Evolutionary conservation across 37 sponge, comb jelly and placozoan genomes (phyloP).

Genomic region (Spongilla lacustris): DNA sequence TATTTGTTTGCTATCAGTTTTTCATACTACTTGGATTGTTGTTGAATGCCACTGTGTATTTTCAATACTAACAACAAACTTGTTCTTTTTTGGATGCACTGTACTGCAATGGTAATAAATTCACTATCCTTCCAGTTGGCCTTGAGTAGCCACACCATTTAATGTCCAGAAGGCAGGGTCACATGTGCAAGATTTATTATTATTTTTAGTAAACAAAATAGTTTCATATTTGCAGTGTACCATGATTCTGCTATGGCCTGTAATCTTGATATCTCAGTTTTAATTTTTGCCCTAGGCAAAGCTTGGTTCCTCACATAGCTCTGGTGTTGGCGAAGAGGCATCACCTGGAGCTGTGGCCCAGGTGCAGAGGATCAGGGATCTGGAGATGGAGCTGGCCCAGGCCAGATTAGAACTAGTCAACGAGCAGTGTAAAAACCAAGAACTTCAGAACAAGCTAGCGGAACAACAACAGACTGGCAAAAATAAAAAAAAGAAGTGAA

Average conservation of each 20-base stretch:
- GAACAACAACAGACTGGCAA: slow-evolving; percentile 10
- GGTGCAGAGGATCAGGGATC: slow-evolving; percentile 73
- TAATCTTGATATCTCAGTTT: neutral
- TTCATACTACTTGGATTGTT: no score
- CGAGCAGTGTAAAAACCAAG: slow-evolving; percentile 80
- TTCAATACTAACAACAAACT: no score
- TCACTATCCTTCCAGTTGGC: no score
- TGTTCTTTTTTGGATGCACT: no score
- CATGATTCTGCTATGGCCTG: neutral
- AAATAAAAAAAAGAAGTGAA: slow-evolving; percentile 10
- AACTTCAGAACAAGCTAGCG: slow-evolving; percentile 69
- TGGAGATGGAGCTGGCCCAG: slow-evolving; percentile 92
- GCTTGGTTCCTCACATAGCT: neutral
- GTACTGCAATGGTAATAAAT: no score
- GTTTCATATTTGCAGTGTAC: neutral
- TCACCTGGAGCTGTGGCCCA: slow-evolving; percentile 51
- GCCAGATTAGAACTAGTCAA: slow-evolving; percentile 91
- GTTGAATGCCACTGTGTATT: no score
- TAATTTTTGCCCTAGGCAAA: no score
- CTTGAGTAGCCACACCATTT: no score
- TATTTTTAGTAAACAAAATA: neutral
- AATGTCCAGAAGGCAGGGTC: neutral
- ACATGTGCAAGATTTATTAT: neutral
- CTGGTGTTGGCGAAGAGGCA: slow-evolving; percentile 5
- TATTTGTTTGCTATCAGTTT: no score